Conservation (phyloP, 2,113 vertebrate genomes). For the Amphilophus citrinellus region DNA sequence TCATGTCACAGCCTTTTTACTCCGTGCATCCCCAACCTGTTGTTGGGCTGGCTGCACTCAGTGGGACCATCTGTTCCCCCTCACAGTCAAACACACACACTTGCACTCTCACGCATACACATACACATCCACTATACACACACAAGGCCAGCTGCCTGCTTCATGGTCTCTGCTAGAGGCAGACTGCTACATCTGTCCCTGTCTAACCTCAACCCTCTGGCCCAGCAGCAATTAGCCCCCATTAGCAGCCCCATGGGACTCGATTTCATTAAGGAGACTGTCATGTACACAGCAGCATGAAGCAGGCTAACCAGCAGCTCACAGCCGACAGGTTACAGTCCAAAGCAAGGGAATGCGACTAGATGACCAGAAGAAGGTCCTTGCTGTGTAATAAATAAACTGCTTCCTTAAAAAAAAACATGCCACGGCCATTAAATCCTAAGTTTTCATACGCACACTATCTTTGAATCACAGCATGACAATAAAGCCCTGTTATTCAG, state of each 20-base stretch:
- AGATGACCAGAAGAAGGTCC: slow-evolving; percentile 9
- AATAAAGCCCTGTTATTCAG: not conserved
- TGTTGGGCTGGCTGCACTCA: slow-evolving; percentile 67
- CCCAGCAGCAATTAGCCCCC: slow-evolving; percentile 81
- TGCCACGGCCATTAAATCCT: not conserved
- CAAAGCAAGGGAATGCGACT: slow-evolving; percentile 52
- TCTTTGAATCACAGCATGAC: not conserved
- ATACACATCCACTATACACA: not conserved
- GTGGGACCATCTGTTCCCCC: slow-evolving; percentile 80
- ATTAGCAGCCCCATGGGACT: slow-evolving; percentile 77
- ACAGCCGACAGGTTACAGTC: slow-evolving; percentile 49
- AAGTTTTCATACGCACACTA: not conserved
- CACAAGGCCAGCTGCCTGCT: slow-evolving; percentile 72
- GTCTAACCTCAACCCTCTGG: slow-evolving; percentile 77
- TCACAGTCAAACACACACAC: slow-evolving; percentile 52
- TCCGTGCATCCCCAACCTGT: slow-evolving; percentile 74
- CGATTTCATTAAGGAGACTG: slow-evolving; percentile 75
- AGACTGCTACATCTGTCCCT: slow-evolving; percentile 80
- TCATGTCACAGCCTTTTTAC: slow-evolving; percentile 67
- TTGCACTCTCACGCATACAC: slow-evolving; percentile 13
- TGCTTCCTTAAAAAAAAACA: slow-evolving; percentile 9
- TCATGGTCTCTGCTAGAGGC: slow-evolving; percentile 73
- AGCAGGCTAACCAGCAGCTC: slow-evolving; percentile 51
- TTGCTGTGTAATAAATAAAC: not conserved
- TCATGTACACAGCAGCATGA: slow-evolving; percentile 52